These are phyloP conservation scores for Sprattus sprattus DNA, from an alignment of 2,113 vertebrate species.

Conservation along the genomic window DNA sequence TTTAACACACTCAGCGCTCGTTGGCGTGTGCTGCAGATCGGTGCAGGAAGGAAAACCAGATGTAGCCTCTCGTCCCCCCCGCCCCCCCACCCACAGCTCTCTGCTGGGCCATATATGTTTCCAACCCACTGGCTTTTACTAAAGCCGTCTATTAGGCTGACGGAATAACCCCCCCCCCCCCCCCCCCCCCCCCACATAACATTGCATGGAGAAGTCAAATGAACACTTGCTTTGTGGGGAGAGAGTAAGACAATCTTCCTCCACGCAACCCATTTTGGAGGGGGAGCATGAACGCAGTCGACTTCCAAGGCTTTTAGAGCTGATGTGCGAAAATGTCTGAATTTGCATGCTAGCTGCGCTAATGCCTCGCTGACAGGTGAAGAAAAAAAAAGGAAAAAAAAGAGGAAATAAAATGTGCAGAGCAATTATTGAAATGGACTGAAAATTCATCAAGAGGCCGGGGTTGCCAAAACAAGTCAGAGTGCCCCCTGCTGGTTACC, in stretches of 20 bases:
- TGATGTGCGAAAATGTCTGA: slow-evolving; percentile 13
- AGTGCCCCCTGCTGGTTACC: slow-evolving; percentile 35
- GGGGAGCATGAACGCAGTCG: neutral
- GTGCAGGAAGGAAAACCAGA: slow-evolving; percentile 51
- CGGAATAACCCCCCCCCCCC: slow-evolving; percentile 14
- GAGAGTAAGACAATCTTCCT: slow-evolving; percentile 2
- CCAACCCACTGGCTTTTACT: slow-evolving; percentile 44
- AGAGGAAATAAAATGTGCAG: neutral
- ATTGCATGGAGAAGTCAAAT: slow-evolving; percentile 23
- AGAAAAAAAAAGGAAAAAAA: neutral
- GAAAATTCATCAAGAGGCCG: slow-evolving; percentile 3
- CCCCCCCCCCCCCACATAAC: neutral
- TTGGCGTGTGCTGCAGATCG: slow-evolving; percentile 50
- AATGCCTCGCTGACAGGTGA: slow-evolving; percentile 9
- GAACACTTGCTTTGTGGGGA: slow-evolving; percentile 5
- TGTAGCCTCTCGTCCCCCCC: slow-evolving; percentile 49
- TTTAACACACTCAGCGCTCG: slow-evolving; percentile 48
- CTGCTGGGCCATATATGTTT: slow-evolving; percentile 53
- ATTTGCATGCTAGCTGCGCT: slow-evolving; percentile 9
- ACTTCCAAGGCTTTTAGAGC: neutral
- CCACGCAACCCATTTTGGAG: neutral
- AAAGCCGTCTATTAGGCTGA: slow-evolving; percentile 50
- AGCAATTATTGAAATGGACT: slow-evolving; percentile 10
- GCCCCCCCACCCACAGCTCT: slow-evolving; percentile 41
- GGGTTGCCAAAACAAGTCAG: slow-evolving; percentile 22